These are phyloP conservation scores for Drosophila orosa DNA, from an alignment of 1,140 invertebrate genomes.

Conservation along the genomic window DNA sequence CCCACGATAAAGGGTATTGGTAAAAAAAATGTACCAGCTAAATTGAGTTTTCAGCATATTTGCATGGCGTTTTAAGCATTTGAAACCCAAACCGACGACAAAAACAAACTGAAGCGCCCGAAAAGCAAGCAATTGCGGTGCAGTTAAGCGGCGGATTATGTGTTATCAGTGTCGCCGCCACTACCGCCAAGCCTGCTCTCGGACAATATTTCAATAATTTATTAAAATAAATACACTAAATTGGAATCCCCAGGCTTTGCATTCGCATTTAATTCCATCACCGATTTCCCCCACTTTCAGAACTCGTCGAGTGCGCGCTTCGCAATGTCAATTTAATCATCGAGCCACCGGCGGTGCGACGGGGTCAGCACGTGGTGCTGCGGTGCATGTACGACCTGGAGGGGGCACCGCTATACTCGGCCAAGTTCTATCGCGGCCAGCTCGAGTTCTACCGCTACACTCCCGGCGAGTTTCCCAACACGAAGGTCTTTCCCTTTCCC, in stretches of 20 bases:
- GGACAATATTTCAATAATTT: constrained; percentile 57
- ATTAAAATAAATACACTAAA: constrained; percentile 60
- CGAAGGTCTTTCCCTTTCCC: constrained; percentile 89
- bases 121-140: constrained; percentile 40
- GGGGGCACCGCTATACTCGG: constrained; percentile 89
- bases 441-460: constrained; percentile 92
- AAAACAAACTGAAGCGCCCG: constrained; percentile 20
- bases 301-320: constrained; percentile 76
- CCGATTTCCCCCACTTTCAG: constrained; percentile 38
- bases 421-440: constrained; percentile 92
- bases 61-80: constrained; percentile 26
- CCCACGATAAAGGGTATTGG: background rate
- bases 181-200: constrained; percentile 8
- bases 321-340: constrained; percentile 86
- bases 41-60: constrained; percentile 38
- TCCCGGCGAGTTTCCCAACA: constrained; percentile 88
- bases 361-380: constrained; percentile 88
- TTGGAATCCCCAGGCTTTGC: constrained; percentile 49
- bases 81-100: constrained; percentile 14
- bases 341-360: constrained; percentile 86
- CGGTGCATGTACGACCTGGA: constrained; percentile 91
- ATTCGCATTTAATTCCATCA: constrained; percentile 43
- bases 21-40: constrained; percentile 6
- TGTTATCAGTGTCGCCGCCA: constrained; percentile 49
- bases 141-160: constrained; percentile 57